Conservation (phyloP, 1,140 invertebrate genomes). For the Platyscapa corneri region DNA sequence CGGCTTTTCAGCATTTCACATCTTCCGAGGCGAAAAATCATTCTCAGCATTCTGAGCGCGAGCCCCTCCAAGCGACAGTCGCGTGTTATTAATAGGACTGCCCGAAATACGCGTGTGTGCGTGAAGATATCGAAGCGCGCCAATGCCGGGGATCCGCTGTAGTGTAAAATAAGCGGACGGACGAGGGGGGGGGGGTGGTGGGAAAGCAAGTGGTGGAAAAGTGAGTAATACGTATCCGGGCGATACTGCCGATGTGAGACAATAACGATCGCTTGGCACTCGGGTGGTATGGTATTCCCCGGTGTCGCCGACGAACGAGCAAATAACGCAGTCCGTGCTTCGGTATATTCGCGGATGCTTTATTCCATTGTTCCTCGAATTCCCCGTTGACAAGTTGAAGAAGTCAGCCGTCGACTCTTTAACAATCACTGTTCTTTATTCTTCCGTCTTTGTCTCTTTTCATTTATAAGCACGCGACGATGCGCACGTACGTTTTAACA, state of each 20-base stretch:
- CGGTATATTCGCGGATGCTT: background rate
- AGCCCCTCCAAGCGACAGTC: too few relatives aligned
- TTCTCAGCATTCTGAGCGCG: background rate
- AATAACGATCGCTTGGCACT: background rate
- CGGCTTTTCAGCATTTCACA: slow-evolving; percentile 1
- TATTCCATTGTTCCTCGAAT: slow-evolving; percentile 15
- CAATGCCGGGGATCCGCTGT: too few relatives aligned
- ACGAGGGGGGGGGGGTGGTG: background rate
- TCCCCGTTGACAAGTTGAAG: slow-evolving; percentile 37
- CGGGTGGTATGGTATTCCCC: slow-evolving; percentile 1
- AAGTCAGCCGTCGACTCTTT: background rate
- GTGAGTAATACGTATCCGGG: background rate
- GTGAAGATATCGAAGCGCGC: background rate
- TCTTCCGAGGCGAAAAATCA: background rate
- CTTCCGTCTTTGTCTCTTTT: background rate
- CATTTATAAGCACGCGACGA: background rate
- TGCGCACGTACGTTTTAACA: background rate
- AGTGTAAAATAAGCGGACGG: too few relatives aligned
- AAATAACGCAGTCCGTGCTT: too few relatives aligned
- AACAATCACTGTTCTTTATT: background rate
- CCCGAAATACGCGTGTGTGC: slow-evolving; percentile 3
- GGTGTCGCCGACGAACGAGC: too few relatives aligned
- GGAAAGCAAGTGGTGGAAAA: background rate
- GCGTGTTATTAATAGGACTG: slow-evolving; percentile 5
- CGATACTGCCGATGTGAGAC: background rate